phyloP scores from a whole-genome alignment of 2,888 invertebrate genomes.

The Stenodema calcarata region DNA sequence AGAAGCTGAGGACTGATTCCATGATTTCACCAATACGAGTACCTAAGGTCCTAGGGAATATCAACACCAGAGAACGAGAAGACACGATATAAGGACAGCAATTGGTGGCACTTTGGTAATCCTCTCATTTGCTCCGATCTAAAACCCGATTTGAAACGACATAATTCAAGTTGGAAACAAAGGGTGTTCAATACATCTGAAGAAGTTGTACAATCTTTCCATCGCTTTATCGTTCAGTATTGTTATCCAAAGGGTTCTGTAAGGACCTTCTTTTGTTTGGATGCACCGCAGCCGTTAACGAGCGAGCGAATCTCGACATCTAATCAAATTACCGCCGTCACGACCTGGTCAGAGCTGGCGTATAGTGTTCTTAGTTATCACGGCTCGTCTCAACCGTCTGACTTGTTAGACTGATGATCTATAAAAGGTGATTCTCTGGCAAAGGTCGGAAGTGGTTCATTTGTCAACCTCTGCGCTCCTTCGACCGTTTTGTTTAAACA shows the following conservation, averaged over 20 bases:
- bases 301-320: conserved; percentile 25
- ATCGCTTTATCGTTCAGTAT: not conserved
- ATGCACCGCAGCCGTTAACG: conserved; percentile 6
- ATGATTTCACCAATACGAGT: no score
- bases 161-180: no score
- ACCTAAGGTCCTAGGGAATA: no score
- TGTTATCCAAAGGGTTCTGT: not conserved
- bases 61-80: no score
- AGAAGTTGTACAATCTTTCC: not conserved
- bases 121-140: no score
- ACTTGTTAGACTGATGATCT: not conserved
- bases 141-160: no score
- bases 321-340: conserved; percentile 26
- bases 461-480: not conserved
- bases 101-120: no score
- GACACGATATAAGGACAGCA: no score
- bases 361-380: not conserved
- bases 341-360: not conserved
- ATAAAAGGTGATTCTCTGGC: not conserved
- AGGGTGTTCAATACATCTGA: not conserved
- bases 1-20: no score
- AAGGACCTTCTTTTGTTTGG: not conserved
- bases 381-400: not conserved
- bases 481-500: not conserved
- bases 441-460: not conserved